Evolutionary conservation across 2,888 invertebrate genomes (phyloP), one percentile per base, ranked within the genome.

Genomic region (Lepidochitona cinerea): DNA sequence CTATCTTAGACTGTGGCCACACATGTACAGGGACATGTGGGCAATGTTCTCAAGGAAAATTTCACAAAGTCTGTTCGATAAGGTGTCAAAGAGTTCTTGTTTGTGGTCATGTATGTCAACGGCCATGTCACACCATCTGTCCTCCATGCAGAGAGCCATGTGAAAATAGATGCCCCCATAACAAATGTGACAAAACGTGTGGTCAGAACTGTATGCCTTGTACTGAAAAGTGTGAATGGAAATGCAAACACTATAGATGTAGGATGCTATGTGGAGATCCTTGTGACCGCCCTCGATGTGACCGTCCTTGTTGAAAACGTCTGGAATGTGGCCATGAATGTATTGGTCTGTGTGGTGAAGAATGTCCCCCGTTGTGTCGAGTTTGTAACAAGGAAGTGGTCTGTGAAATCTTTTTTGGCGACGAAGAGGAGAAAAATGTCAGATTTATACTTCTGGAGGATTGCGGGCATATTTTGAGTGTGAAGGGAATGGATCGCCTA

Each of bases 271-370:
- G 89, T 81, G 73, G 79, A 4, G 84, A 91, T 71, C 75, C 81
- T 1, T 92, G 91, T 72, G 79, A 85, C 37, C 83, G 90, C 35
- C 79, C 75, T 5, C 82, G 83, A 0, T 91, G 91, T 71, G 71
- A 87, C 67, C 79, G 83, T 67, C 86, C 88, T 5, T 88, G 92
- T 77, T 67, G 18, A 14, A 85, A 85, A 75, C 74, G 37, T 6
- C 83, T 90, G 2, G 68, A 81, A 49, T 95, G 95, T 90, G 91
- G 91, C 0, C 94, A 94, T 90, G 85, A 85, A 7, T 87, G 95
- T 89, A 92, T 93, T 85, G 94, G 95, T 18, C 92, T 94, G 69
- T 95, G 95, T 90, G 94, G 94, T n/a, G 95, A 95, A 88, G 92
- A 92, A 12, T 95, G 94, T 88, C 94, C 94, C 23, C 88, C 88